phyloP scores from a whole-genome alignment of 2,113 vertebrate genomes.

The Engraulis encrasicolus region DNA sequence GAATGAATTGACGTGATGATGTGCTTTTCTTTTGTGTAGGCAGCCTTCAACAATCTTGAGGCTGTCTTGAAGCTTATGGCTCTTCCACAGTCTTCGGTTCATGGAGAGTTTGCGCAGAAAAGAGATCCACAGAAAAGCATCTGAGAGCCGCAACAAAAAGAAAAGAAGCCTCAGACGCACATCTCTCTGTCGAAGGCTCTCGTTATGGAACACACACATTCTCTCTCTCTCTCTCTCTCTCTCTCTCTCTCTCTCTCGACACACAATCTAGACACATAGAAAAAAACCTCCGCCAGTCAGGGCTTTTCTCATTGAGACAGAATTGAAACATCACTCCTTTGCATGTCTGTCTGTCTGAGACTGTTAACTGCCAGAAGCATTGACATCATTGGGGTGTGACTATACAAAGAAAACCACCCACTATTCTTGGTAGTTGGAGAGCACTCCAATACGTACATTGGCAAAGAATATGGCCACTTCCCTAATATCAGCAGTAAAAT shows the following conservation, averaged over 20 bases:
- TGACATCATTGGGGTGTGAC: neutral
- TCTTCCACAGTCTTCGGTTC: slow-evolving; percentile 34
- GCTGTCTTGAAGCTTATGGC: slow-evolving; percentile 32
- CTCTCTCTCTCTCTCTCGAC: too few relatives aligned
- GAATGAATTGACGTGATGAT: neutral
- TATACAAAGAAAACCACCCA: neutral
- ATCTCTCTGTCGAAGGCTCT: slow-evolving; percentile 20
- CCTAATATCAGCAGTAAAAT: too few relatives aligned
- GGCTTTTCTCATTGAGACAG: neutral
- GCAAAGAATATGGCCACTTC: neutral
- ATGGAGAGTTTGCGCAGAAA: slow-evolving; percentile 52
- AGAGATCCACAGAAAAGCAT: slow-evolving; percentile 11
- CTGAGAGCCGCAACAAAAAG: too few relatives aligned
- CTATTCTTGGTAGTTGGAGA: neutral
- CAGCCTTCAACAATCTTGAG: slow-evolving; percentile 25
- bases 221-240: neutral
- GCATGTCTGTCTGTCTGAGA: neutral
- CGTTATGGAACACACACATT: slow-evolving; percentile 24
- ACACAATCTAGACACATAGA: neutral
- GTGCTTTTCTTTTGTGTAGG: slow-evolving; percentile 12
- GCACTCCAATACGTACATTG: neutral
- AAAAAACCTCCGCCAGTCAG: neutral
- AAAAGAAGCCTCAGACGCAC: slow-evolving; percentile 29
- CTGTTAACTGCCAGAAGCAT: neutral
- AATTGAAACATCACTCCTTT: neutral